Evolutionary conservation across 2,113 vertebrate genomes (phyloP).

Genomic region (Passerina amoena): DNA sequence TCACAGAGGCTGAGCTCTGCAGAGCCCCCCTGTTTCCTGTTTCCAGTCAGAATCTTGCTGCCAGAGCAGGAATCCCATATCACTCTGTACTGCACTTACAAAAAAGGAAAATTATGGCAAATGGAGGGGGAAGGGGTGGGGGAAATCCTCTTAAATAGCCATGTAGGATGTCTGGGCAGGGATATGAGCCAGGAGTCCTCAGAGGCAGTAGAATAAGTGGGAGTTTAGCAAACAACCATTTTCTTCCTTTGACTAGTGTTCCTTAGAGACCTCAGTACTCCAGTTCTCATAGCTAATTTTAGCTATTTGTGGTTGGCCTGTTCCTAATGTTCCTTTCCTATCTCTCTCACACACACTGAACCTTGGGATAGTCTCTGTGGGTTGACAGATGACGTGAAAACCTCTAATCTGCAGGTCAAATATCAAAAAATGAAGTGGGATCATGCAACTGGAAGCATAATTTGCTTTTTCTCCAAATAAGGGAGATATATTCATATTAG

Average conservation of each 20-base stretch:
- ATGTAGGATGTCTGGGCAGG: not conserved
- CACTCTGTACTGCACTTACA: not conserved
- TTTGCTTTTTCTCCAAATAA: conserved; percentile 65
- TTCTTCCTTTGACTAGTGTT: conserved; percentile 63
- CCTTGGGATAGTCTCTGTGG: conserved; percentile 47
- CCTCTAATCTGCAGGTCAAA: conserved; percentile 26
- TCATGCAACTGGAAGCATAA: conserved; percentile 9
- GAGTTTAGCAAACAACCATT: conserved; percentile 50
- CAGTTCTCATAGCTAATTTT: conserved; percentile 78
- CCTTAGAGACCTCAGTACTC: conserved; percentile 66
- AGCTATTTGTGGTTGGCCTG: conserved; percentile 62
- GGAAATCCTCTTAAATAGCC: conserved; percentile 53
- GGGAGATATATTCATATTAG: conserved; percentile 15
- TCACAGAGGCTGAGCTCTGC: conserved; percentile 21
- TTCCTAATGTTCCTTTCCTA: conserved; percentile 61
- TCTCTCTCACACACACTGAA: conserved; percentile 43
- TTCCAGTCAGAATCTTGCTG: conserved; percentile 55
- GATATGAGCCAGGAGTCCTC: not conserved
- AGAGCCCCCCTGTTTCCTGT: conserved; percentile 62
- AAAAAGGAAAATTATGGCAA: conserved; percentile 42
- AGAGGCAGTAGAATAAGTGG: conserved; percentile 28
- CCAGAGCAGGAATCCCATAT: conserved; percentile 50
- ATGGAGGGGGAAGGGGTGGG: not conserved
- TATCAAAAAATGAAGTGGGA: conserved; percentile 50
- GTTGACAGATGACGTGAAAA: conserved; percentile 25